phyloP scores from a whole-genome alignment of 2,888 invertebrate species.

The Drosophila formosana region DNA sequence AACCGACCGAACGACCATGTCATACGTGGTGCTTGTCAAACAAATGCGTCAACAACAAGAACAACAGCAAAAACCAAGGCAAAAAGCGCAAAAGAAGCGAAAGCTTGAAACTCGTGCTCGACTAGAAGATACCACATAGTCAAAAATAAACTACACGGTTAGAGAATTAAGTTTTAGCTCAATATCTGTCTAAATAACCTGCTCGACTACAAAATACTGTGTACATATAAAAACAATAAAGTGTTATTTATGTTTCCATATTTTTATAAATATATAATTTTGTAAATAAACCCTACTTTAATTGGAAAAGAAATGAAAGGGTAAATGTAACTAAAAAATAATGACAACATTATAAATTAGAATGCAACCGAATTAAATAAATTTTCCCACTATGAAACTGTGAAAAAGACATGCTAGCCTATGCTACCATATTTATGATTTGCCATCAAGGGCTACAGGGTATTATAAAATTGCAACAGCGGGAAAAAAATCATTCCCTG shows the following conservation, averaged over 20 bases:
- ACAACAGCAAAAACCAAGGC: conserved; percentile 15
- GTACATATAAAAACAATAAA: too few relatives aligned
- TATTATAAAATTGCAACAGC: conserved; percentile 23
- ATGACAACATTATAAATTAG: too few relatives aligned
- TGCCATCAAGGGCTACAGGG: conserved; percentile 5
- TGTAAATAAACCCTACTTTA: too few relatives aligned
- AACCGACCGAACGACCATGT: conserved; percentile 9
- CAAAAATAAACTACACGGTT: neutral
- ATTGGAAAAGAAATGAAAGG: too few relatives aligned
- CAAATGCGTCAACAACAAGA: conserved; percentile 38
- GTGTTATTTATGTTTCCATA: too few relatives aligned
- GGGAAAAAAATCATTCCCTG: neutral
- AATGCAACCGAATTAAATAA: neutral
- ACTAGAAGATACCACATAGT: neutral
- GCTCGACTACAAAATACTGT: neutral
- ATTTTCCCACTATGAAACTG: neutral
- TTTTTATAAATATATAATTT: too few relatives aligned
- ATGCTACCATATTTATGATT: neutral
- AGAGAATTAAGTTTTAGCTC: too few relatives aligned
- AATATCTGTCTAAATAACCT: neutral
- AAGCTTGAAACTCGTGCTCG: neutral
- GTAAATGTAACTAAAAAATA: too few relatives aligned
- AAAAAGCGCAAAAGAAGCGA: conserved; percentile 18
- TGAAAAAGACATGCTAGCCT: neutral
- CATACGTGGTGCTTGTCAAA: conserved; percentile 27